Base-by-base conservation (phyloP, 2,888 invertebrate species). In the Notocelia uddmanniana region DNA sequence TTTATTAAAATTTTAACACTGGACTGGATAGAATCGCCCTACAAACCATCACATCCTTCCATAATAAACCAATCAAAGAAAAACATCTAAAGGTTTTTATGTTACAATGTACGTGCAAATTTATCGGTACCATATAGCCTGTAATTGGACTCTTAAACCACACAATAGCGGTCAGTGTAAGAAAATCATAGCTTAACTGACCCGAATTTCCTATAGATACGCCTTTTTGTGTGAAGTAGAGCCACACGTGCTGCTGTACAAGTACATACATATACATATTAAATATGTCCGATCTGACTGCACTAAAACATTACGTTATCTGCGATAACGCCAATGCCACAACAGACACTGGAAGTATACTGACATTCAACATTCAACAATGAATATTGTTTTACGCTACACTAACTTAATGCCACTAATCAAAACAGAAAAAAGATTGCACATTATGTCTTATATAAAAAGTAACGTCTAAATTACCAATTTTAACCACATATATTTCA, bases 21-120 rank as follows among this genome's bases (percentile, higher is more conserved):
- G 11, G 19, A 5, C 6, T 41, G 21, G 2, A n/a, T n/a, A 18
- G 64, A 64, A 64, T 34, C 37, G 23, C 37, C 64, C 50, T 34
- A 11, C 21, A 23, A 26, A 63, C 11, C 2, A 18, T 9, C n/a
- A 8, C 26, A 63, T 69, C 34, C 50, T 57, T n/a, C 13, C 2
- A 15, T 9, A 10, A 19, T 21, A 34, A 9, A 23, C 9, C 1
- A 15, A n/a, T 45, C 6, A n/a, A 54, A 62, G 31, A 48, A 63
- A 23, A 41, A 69, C 18, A n/a, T 55, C 15, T n/a, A 6, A 11
- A 23, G 13, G 15, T 63, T 69, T 63, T 62, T 18, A n/a, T 21
- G 23, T 54, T 18, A 57, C n/a, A 64, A 50, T 18, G 59, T 69
- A 57, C 63, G 69, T 63, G 57, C 19, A 9, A 69, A 64, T 57